Base-by-base conservation (phyloP, 1,140 invertebrate species). In the Saccostrea echinata region DNA sequence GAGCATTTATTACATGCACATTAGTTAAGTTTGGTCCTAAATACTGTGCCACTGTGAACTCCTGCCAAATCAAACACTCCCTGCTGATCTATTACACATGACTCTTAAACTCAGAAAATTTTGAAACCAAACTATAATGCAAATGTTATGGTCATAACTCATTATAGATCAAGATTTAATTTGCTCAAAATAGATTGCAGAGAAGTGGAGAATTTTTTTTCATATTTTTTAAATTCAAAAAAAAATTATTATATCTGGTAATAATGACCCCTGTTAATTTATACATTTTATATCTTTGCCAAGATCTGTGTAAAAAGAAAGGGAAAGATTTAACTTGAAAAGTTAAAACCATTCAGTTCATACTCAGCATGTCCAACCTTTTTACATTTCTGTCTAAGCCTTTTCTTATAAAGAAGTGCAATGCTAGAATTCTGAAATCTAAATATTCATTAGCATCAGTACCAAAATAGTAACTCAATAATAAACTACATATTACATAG, bases 1-100 rank as follows among this genome's bases (percentile, higher is more conserved):
- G 68, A 76, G 68, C 68, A 30, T 76, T 76, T 30, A 27, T 30
- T 76, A 30, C 27, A 76, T 76, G 68, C 68, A 76, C 68, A 76
- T 76, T 35, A 76, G 68, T 76, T 76, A 24, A 33, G 24, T 76
- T 76, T 33, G 68, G 68, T 76, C 68, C 68, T 33, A 30, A 76
- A 11, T 76, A 30, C 68, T 33, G 24, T 33, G 68, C 24, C 3
- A 18, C 13, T 76, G 30, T 76, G 68, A 76, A 76, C 68, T 27
- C 11, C 68, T 76, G 68, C 68, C 68, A 76, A 76, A 76, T 76
- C 68, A 76, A 76, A 76, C 68, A 76, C 68, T 76, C 68, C 68
- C 27, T 30, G 27, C 13, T 76, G 68, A 76, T 12, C 68, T 76
- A 76, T 76, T 30, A 76, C 33, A 30, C 68, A 8, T 76, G 68